Conservation (phyloP, 1,140 invertebrate species). For the Papilio machaon region DNA sequence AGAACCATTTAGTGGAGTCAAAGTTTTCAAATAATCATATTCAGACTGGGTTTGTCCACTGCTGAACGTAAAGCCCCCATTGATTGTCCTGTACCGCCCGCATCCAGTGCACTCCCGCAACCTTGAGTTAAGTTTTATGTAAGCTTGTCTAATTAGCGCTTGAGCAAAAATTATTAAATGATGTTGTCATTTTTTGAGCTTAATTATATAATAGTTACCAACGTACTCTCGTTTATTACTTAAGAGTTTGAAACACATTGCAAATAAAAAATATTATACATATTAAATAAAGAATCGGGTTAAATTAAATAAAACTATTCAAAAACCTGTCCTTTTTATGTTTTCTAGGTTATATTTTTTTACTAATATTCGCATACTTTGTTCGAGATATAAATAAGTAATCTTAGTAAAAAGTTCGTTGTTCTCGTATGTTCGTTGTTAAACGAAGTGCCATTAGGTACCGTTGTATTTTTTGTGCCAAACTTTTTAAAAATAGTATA, state of each 20-base stretch:
- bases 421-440: background rate
- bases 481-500: background rate
- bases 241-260: too few relatives aligned
- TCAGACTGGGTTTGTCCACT: too few relatives aligned
- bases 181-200: background rate
- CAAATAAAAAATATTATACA: too few relatives aligned
- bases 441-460: background rate
- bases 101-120: too few relatives aligned
- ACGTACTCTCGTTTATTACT: too few relatives aligned
- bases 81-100: too few relatives aligned
- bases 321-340: background rate
- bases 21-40: background rate
- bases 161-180: background rate
- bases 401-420: background rate
- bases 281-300: too few relatives aligned
- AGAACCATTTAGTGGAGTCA: background rate
- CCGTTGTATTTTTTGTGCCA: background rate
- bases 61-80: too few relatives aligned
- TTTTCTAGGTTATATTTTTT: background rate
- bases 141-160: background rate
- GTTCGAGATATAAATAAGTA: background rate
- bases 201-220: background rate
- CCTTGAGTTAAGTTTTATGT: too few relatives aligned
- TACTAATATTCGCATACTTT: too few relatives aligned
- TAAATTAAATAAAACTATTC: background rate